Conservation (phyloP, 1,140 invertebrate species). For the Probaryconus sp. region DNA sequence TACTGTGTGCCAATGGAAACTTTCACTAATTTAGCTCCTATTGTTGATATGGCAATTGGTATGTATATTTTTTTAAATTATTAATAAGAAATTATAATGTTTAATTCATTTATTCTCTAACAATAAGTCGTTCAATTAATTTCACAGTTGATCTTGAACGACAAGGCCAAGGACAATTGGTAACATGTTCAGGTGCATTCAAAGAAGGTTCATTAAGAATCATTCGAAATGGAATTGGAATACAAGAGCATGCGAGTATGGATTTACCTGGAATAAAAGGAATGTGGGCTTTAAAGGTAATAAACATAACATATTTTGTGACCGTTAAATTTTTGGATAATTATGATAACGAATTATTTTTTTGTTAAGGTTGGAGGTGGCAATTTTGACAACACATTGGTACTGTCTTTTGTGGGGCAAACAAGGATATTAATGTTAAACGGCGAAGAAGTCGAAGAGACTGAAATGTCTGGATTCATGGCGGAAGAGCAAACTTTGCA, state of each 20-base stretch:
- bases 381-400: conserved; percentile 91
- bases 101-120: too few species aligned
- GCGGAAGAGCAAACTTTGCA: conserved; percentile 95
- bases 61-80: not conserved
- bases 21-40: conserved; percentile 98
- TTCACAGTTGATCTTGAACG: conserved; percentile 96
- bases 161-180: conserved; percentile 98
- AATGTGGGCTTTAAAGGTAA: conserved; percentile 93
- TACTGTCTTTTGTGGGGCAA: conserved; percentile 96
- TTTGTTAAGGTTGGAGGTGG: conserved; percentile 78
- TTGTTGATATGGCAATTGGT: conserved; percentile 96
- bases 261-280: conserved; percentile 98
- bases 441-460: conserved; percentile 98
- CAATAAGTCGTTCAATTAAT: too few species aligned
- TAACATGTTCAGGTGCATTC: conserved; percentile 98
- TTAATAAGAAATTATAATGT: not conserved
- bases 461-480: conserved; percentile 92
- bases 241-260: conserved; percentile 98
- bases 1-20: conserved; percentile 97
- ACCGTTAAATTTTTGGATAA: not conserved
- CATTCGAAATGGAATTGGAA: conserved; percentile 98
- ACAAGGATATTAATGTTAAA: conserved; percentile 92
- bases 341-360: not conserved
- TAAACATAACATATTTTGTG: not conserved
- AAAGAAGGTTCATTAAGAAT: conserved; percentile 98